A percentile compares a stretch with the other conserved stretches of the same genome.
These are phyloP conservation scores for Cecidostiba fungosa DNA, from an alignment of 2,888 invertebrate genomes.

Conservation along the genomic window DNA sequence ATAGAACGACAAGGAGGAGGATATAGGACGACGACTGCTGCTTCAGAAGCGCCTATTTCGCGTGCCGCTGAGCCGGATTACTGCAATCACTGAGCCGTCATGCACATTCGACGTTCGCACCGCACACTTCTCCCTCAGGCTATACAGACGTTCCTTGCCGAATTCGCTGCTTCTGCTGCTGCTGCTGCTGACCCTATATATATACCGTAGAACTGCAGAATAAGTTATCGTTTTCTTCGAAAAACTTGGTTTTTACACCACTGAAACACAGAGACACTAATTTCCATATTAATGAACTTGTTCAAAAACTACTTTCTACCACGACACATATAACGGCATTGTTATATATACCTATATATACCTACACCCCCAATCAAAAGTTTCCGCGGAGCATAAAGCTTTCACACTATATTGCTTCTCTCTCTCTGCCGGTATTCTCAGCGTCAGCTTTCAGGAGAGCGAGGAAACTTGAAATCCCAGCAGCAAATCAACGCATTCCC, in stretches of 20 bases:
- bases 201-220: too few relatives aligned
- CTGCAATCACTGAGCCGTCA: slow-evolving; percentile 51
- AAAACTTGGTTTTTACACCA: too few relatives aligned
- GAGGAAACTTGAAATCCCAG: not conserved
- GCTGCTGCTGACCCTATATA: too few relatives aligned
- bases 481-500: not conserved
- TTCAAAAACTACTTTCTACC: not conserved
- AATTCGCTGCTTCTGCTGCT: too few relatives aligned
- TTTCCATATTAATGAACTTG: not conserved
- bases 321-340: not conserved
- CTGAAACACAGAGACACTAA: not conserved
- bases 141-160: not conserved
- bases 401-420: not conserved
- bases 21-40: not conserved
- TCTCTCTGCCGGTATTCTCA: not conserved
- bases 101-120: slow-evolving; percentile 40
- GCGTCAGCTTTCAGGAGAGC: not conserved
- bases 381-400: not conserved
- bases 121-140: not conserved
- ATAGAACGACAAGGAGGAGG: not conserved
- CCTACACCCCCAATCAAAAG: slow-evolving; percentile 2
- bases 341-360: too few relatives aligned
- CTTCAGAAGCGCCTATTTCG: slow-evolving; percentile 27
- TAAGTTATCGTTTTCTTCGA: too few relatives aligned
- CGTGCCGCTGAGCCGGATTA: slow-evolving; percentile 27